phyloP scores from a whole-genome alignment of 2,888 invertebrate genomes.

The Chelonus formosanus region DNA sequence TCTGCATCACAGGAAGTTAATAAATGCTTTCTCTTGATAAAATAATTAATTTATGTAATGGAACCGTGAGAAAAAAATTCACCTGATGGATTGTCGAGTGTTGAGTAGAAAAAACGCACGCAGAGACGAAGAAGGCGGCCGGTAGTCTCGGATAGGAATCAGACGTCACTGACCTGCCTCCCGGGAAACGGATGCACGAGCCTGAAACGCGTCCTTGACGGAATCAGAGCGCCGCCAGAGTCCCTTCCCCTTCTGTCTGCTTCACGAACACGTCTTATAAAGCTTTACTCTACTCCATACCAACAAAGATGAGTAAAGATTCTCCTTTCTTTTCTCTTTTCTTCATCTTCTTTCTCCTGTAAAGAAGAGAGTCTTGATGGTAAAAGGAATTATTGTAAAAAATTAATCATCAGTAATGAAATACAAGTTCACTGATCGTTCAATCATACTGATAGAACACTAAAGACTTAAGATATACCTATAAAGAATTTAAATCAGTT shows the following conservation, averaged over 20 bases:
- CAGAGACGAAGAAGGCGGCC: background rate
- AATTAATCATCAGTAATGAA: conserved; percentile 9
- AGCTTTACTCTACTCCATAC: background rate
- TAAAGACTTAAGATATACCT: too few species aligned
- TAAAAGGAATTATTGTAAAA: background rate
- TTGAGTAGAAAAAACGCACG: background rate
- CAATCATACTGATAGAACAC: background rate
- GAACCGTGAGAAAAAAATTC: too few species aligned
- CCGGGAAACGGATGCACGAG: conserved; percentile 45
- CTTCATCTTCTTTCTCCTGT: too few species aligned
- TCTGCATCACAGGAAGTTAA: too few species aligned
- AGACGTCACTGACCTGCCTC: conserved; percentile 52
- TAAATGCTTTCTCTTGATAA: too few species aligned
- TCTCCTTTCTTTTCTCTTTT: background rate
- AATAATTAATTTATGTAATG: too few species aligned
- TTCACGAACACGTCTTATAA: conserved; percentile 25
- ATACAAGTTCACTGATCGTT: conserved; percentile 10
- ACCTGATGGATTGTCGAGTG: too few species aligned
- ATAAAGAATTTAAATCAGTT: too few species aligned
- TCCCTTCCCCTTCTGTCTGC: conserved; percentile 28
- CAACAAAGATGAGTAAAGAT: background rate
- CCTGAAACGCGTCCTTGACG: conserved; percentile 41
- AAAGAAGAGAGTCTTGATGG: background rate
- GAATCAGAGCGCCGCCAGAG: conserved; percentile 42
- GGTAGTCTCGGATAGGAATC: conserved; percentile 40